Conservation (phyloP, 2,113 vertebrate genomes). For the Chloroceryle aenea region DNA sequence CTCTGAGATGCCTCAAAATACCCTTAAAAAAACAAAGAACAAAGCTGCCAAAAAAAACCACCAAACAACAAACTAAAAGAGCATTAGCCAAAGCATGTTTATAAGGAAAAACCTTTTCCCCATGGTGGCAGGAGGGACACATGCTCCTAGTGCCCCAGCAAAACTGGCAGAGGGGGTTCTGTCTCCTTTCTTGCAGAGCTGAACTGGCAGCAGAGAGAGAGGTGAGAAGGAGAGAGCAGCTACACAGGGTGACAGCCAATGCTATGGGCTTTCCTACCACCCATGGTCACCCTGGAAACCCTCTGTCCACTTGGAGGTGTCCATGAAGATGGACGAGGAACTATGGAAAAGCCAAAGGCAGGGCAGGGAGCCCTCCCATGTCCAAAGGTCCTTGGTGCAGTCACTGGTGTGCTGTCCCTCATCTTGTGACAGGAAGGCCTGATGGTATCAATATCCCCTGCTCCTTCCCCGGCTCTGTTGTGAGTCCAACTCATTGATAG, state of each 20-base stretch:
- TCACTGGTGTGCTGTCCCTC: too few relatives aligned
- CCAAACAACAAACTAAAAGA: background rate
- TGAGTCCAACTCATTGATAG: too few relatives aligned
- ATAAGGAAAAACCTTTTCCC: background rate
- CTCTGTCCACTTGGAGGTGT: conserved; percentile 87
- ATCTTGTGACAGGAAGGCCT: too few relatives aligned
- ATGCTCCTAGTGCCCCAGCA: background rate
- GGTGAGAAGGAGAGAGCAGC: rapidly evolving
- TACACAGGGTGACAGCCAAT: background rate
- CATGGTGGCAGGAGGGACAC: rapidly evolving
- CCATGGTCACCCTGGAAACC: conserved; percentile 60
- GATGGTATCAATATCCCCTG: too few relatives aligned
- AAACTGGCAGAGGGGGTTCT: background rate
- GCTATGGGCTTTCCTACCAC: background rate
- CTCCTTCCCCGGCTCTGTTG: too few relatives aligned
- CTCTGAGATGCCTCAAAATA: too few relatives aligned
- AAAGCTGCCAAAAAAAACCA: background rate
- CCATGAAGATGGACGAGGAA: conserved; percentile 88
- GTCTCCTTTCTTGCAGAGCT: background rate
- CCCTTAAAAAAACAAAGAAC: background rate
- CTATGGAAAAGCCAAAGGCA: conserved; percentile 94
- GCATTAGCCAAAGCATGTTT: background rate
- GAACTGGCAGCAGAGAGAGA: background rate
- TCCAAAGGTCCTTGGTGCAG: conserved; percentile 87
- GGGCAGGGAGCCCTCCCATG: conserved; percentile 84